phyloP scores from a whole-genome alignment of 2,113 vertebrate species.

The pig (Sus scrofa) region DNA sequence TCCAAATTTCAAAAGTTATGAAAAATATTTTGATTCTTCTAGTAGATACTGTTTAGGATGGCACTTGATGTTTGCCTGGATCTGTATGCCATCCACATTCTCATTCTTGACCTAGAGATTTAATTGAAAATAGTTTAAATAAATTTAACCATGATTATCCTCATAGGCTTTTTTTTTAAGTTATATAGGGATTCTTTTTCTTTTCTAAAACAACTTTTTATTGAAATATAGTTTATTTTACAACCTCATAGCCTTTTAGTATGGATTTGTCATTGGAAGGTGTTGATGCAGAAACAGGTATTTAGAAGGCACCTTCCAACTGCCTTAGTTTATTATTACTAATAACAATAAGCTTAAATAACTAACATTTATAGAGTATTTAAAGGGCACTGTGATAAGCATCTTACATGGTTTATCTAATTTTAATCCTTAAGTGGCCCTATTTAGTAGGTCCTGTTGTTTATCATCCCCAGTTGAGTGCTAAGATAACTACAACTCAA shows the following conservation, averaged over 20 bases:
- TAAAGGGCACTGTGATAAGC: not conserved
- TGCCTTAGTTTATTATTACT: not conserved
- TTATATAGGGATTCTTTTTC: not conserved
- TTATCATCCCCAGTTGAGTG: not conserved
- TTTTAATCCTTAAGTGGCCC: conserved; percentile 27
- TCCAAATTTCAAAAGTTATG: conserved; percentile 28
- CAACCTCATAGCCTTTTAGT: not conserved
- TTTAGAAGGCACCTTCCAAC: conserved; percentile 21
- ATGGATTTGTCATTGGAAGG: conserved; percentile 10
- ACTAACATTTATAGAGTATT: not conserved
- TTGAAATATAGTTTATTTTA: not conserved
- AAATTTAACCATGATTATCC: conserved; percentile 18
- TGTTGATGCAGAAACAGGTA: not conserved
- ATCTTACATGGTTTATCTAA: not conserved
- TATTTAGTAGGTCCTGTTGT: not conserved
- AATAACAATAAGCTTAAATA: not conserved
- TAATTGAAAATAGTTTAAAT: conserved; percentile 22
- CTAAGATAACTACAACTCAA: not conserved
- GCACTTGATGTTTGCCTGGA: not conserved
- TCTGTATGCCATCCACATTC: not conserved
- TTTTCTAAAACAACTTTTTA: not conserved
- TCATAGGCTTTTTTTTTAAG: not conserved
- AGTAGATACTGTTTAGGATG: not conserved
- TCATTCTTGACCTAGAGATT: conserved; percentile 35
- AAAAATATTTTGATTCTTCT: not conserved